Conservation (phyloP, 2,113 vertebrate species). For the Tenrec ecaudatus region DNA sequence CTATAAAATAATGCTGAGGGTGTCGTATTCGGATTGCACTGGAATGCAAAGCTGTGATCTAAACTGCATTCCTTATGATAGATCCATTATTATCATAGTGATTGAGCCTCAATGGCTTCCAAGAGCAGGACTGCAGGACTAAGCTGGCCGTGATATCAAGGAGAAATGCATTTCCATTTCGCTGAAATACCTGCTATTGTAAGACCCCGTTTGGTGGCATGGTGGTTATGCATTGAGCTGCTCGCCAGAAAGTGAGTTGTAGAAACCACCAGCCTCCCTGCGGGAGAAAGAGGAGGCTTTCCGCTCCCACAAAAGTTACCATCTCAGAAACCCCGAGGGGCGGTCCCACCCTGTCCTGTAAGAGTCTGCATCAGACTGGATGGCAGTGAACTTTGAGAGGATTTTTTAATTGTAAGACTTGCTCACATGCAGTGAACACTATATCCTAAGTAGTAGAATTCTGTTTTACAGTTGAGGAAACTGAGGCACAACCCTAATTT, state of each 20-base stretch:
- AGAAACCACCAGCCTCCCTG: too few relatives aligned
- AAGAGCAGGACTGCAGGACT: neutral
- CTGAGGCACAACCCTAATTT: neutral
- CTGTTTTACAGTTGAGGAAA: neutral
- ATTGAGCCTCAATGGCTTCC: neutral
- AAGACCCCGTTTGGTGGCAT: too few relatives aligned
- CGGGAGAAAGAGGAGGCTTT: too few relatives aligned
- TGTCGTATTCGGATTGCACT: neutral
- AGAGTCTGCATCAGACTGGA: too few relatives aligned
- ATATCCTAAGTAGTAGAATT: neutral
- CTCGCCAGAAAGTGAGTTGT: too few relatives aligned
- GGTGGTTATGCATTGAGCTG: too few relatives aligned
- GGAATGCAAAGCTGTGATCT: constrained; percentile 21
- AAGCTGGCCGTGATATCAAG: neutral
- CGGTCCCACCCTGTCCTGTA: too few relatives aligned
- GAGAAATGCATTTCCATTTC: neutral
- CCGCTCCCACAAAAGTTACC: too few relatives aligned
- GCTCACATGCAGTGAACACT: neutral
- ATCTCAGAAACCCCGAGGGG: too few relatives aligned
- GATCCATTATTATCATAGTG: neutral
- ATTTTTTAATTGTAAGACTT: neutral
- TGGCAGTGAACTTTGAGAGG: too few relatives aligned
- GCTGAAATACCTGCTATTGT: neutral
- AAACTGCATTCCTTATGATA: constrained; percentile 4
- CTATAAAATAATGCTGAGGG: neutral